Percentiles rank a stretch among this genome's conserved stretches.
Evolutionary conservation across 1,140 invertebrate species (phyloP).

Genomic region (Zaprionus capensis): DNA sequence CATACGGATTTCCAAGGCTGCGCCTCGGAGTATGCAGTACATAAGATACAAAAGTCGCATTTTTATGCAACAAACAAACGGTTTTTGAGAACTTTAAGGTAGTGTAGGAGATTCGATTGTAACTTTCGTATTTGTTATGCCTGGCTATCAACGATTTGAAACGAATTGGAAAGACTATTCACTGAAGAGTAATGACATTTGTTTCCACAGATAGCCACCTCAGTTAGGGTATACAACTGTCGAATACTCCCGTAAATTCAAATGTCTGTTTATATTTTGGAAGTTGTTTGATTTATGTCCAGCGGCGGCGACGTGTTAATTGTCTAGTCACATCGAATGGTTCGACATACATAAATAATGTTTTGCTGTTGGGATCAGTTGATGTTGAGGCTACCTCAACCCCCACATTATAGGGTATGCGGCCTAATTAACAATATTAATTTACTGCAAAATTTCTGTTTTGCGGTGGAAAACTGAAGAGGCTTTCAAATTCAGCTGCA

Average conservation of each 20-base stretch:
- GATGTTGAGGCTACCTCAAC: background rate
- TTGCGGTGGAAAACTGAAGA: conserved; percentile 29
- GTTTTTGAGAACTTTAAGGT: no score
- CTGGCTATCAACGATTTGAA: conserved; percentile 6
- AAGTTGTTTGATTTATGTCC: conserved; percentile 40
- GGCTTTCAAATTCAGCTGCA: conserved; percentile 24
- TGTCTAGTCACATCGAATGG: conserved; percentile 29
- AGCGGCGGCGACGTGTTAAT: conserved; percentile 43
- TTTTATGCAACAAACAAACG: no score
- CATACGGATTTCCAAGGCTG: no score
- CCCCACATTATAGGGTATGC: background rate
- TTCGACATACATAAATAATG: conserved; percentile 39
- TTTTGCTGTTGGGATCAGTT: conserved; percentile 5
- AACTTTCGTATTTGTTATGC: conserved; percentile 16
- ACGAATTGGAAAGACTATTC: background rate
- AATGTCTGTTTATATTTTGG: conserved; percentile 16
- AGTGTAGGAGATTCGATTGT: no score
- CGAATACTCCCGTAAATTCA: background rate
- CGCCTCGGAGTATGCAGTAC: no score
- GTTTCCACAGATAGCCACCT: background rate
- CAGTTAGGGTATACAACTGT: background rate
- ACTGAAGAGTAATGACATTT: no score
- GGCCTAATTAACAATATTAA: conserved; percentile 66
- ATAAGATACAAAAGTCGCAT: no score
- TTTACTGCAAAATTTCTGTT: conserved; percentile 51